These are phyloP conservation scores for Amphiduros pacificus DNA, from an alignment of 2,888 invertebrate genomes.

Conservation along the genomic window DNA sequence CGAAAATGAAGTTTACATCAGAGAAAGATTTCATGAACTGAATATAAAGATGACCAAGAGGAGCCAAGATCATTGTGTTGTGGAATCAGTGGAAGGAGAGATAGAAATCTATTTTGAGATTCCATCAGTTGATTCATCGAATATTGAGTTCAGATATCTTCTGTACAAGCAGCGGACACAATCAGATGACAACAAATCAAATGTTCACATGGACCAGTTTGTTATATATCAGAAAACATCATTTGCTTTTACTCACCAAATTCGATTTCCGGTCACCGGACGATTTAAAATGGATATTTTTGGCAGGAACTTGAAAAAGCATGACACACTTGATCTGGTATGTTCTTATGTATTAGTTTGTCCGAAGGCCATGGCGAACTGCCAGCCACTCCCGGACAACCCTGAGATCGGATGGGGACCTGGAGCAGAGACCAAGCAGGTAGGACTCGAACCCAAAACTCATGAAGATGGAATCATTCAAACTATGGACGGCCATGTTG, in stretches of 20 bases:
- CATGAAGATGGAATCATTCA: conserved; percentile 49
- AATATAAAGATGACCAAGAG: conserved; percentile 37
- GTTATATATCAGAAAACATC: conserved; percentile 48
- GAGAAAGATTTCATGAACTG: conserved; percentile 51
- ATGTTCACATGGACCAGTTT: conserved; percentile 46
- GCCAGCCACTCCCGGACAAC: conserved; percentile 48
- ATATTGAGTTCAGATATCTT: conserved; percentile 49
- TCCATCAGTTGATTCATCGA: conserved; percentile 35
- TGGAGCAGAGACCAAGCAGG: conserved; percentile 41
- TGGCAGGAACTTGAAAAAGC: conserved; percentile 42
- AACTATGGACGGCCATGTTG: conserved; percentile 48
- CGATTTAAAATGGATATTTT: conserved; percentile 54
- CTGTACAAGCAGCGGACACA: conserved; percentile 33
- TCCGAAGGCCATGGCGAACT: conserved; percentile 38
- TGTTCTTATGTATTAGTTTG: conserved; percentile 53
- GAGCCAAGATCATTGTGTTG: conserved; percentile 38
- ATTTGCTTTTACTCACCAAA: conserved; percentile 38
- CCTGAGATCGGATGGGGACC: conserved; percentile 56
- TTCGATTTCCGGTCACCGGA: conserved; percentile 46
- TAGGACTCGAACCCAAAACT: conserved; percentile 44
- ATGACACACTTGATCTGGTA: conserved; percentile 48
- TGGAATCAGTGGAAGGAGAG: conserved; percentile 44
- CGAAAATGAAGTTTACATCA: conserved; percentile 47
- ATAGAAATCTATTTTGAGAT: conserved; percentile 44
- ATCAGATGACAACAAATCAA: conserved; percentile 26